A percentile compares a stretch with the other conserved stretches of the same genome.
Conservation (phyloP, 2,797 vertebrate genomes). For the Channa striata region DNA sequence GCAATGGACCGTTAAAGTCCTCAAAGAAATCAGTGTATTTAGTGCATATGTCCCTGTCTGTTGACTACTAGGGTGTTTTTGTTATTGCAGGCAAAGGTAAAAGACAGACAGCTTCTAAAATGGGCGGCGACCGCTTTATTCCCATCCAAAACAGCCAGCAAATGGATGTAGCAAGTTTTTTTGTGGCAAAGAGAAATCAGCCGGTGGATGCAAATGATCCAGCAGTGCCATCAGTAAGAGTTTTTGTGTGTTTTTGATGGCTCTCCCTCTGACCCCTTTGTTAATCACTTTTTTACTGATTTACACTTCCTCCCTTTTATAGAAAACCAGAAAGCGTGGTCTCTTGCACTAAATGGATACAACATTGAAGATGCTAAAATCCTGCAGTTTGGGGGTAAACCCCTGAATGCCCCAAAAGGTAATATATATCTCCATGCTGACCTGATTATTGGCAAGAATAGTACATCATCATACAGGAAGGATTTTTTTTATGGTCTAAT, state of each 20-base stretch:
- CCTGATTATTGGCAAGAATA: background rate
- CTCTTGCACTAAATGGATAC: slow-evolving; percentile 93
- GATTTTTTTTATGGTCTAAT: too few species aligned
- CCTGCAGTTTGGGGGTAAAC: slow-evolving; percentile 92
- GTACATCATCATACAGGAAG: accelerated
- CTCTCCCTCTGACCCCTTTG: accelerated
- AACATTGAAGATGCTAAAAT: slow-evolving; percentile 96
- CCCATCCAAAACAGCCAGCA: slow-evolving; percentile 91
- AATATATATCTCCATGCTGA: accelerated
- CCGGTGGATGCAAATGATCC: slow-evolving; percentile 72
- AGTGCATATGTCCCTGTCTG: background rate
- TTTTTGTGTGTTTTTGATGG: background rate
- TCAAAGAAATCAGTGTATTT: background rate
- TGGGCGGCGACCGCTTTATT: slow-evolving; percentile 93
- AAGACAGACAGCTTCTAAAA: slow-evolving; percentile 91
- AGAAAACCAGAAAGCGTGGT: slow-evolving; percentile 94
- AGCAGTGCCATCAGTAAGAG: slow-evolving; percentile 46
- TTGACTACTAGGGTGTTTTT: background rate
- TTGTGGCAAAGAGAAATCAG: slow-evolving; percentile 93
- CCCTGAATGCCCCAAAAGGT: slow-evolving; percentile 96
- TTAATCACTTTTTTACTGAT: background rate
- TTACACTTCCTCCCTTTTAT: background rate
- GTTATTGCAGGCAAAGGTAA: slow-evolving; percentile 87
- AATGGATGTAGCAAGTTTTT: slow-evolving; percentile 96
- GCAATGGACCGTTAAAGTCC: accelerated